Conservation (phyloP, 2,888 invertebrate species). For the Cremastobaeus sp. region DNA sequence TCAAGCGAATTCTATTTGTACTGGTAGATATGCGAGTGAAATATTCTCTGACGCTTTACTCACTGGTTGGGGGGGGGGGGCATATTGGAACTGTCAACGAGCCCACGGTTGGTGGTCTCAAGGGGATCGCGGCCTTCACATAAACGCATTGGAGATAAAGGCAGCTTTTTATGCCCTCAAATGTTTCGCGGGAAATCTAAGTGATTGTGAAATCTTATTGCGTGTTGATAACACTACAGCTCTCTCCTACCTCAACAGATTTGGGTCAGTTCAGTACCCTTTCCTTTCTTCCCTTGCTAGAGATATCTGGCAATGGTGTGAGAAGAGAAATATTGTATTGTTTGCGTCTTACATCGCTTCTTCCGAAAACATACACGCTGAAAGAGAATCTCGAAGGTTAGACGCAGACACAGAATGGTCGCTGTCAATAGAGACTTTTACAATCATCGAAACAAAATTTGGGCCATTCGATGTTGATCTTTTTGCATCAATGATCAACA, state of each 20-base stretch:
- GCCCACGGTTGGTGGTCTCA: no score
- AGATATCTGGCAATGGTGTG: no score
- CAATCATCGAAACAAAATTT: no score
- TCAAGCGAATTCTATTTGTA: no score
- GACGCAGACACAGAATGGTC: neutral
- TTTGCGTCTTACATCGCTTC: neutral
- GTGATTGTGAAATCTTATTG: neutral
- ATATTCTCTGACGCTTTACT: no score
- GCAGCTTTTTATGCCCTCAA: no score
- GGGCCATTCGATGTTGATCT: neutral
- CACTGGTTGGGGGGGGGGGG: no score
- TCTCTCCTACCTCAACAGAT: neutral
- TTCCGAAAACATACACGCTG: neutral
- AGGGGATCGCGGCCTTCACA: no score
- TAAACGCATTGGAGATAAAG: no score
- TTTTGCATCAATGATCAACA: neutral
- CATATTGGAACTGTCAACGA: no score
- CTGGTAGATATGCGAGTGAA: no score
- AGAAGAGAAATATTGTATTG: neutral
- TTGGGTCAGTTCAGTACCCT: neutral
- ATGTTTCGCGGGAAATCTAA: neutral
- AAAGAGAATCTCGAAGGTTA: neutral
- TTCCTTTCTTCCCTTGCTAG: neutral
- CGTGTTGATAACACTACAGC: slow-evolving; percentile 1
- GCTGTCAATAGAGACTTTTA: neutral